Base-by-base conservation (phyloP, 2,797 vertebrate genomes). In the Pelobates cultripes region DNA sequence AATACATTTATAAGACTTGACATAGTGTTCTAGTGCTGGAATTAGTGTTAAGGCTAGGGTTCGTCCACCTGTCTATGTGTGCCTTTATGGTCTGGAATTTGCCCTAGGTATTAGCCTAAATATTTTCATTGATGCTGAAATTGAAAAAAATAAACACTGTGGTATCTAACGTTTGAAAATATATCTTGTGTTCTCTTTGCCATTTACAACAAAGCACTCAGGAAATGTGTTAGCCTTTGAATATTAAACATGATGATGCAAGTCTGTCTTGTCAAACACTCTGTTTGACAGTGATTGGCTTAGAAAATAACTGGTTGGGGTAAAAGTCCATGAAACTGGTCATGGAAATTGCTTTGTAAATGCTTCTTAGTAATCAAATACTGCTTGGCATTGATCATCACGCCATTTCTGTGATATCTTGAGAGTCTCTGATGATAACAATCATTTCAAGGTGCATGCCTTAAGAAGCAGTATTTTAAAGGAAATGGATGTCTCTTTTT, bases 341-440 rank as follows among this genome's bases (percentile, higher is more conserved):
- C 75, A 64, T 67, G 81, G 77, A 85, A 86, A 70, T 44, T 85
- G 3, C 84, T 89, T 84, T 78, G 44, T 85, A 82, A 83, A 75
- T 73, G 60, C 78, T 61, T 55, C 73, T 15, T 15, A 79, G 77
- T 82, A 85, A 83, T 43, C 85, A 73, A 51, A 47, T 87, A 51
- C 17, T n/a, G 43, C 76, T 51, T 17, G 76, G 66, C 66, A 70
- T 61, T 55, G 85, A 80, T 85, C 82, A 86, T 60, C 74, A 85
- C 41, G 53, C 61, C 51, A 77, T 53, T 78, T 75, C 68, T 40
- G 51, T 47, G 77, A 75, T 43, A 67, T 13, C 78, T 41, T 74
- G 51, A 80, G 80, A 85, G 80, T 82, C 64, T 69, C 70, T 79
- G 61, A 77, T 79, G 77, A 81, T 63, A 78, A 70, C 79, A 79